A percentile compares a stretch with the other conserved stretches of the same genome.
These are phyloP conservation scores for Leuciscus idus DNA, from an alignment of 2,113 vertebrate species.

Conservation along the genomic window DNA sequence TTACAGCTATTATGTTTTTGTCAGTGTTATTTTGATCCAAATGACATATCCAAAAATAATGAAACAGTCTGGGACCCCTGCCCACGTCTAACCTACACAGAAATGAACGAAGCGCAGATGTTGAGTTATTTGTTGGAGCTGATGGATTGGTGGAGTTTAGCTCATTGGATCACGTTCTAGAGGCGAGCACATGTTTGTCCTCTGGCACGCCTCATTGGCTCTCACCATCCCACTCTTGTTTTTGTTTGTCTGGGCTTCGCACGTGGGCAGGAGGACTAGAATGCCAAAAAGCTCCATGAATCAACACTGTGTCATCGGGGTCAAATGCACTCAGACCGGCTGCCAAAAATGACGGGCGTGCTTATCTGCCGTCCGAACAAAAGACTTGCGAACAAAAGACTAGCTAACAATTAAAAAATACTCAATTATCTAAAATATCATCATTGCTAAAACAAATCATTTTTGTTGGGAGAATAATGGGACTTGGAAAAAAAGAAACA, in stretches of 20 bases:
- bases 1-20: background rate
- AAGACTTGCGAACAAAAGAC: background rate
- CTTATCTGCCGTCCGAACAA: background rate
- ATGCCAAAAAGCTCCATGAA: background rate
- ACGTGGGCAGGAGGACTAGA: background rate
- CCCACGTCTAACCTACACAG: slow-evolving; percentile 4
- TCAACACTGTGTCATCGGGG: background rate
- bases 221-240: slow-evolving; percentile 28
- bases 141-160: background rate
- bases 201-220: slow-evolving; percentile 33
- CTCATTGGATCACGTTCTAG: background rate
- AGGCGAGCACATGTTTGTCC: slow-evolving; percentile 36
- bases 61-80: background rate
- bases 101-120: background rate
- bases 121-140: background rate
- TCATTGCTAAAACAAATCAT: background rate
- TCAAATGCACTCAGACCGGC: background rate
- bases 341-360: background rate
- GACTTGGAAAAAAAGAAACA: background rate
- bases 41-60: slow-evolving; percentile 16
- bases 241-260: slow-evolving; percentile 36
- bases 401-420: background rate
- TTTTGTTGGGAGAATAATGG: background rate
- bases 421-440: background rate
- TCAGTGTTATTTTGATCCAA: slow-evolving; percentile 8